A percentile compares a stretch with the other conserved stretches of the same genome.
phyloP scores from a whole-genome alignment of 2,888 invertebrate genomes.

The Schrankia costaestrigalis region DNA sequence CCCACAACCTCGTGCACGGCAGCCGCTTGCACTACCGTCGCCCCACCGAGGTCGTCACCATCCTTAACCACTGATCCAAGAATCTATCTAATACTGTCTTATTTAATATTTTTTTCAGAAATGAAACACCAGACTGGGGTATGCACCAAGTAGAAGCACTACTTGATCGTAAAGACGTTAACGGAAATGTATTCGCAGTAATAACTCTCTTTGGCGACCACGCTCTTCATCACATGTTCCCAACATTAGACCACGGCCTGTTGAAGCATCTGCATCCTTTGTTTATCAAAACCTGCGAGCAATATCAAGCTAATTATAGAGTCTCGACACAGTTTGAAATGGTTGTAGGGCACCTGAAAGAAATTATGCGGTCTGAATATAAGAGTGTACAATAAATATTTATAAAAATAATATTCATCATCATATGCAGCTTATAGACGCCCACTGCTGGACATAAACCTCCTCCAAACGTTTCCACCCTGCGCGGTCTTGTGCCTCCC shows the following conservation, averaged over 20 bases:
- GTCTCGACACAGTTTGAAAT: slow-evolving; percentile 54
- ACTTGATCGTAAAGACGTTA: slow-evolving; percentile 85
- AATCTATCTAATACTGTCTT: too few relatives aligned
- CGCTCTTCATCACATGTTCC: slow-evolving; percentile 88
- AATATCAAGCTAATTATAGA: slow-evolving; percentile 80
- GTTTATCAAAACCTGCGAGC: slow-evolving; percentile 81
- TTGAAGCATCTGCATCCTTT: slow-evolving; percentile 83
- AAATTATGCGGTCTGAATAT: too few relatives aligned
- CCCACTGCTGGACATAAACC: too few relatives aligned
- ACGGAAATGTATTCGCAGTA: slow-evolving; percentile 82
- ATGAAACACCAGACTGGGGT: slow-evolving; percentile 84
- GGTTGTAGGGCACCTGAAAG: slow-evolving; percentile 58
- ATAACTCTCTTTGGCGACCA: slow-evolving; percentile 89
- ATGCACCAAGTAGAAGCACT: slow-evolving; percentile 88
- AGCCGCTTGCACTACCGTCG: too few relatives aligned
- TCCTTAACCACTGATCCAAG: too few relatives aligned
- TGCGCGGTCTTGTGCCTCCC: too few relatives aligned
- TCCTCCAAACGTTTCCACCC: too few relatives aligned
- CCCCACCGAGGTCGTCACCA: too few relatives aligned
- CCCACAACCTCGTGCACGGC: too few relatives aligned
- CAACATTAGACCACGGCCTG: slow-evolving; percentile 87
- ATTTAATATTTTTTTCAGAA: slow-evolving; percentile 51
- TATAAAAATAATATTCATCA: too few relatives aligned
- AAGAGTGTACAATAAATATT: too few relatives aligned
- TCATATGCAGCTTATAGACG: too few relatives aligned